phyloP scores from a whole-genome alignment of 2,888 invertebrate genomes.

The Cloeon dipterum region DNA sequence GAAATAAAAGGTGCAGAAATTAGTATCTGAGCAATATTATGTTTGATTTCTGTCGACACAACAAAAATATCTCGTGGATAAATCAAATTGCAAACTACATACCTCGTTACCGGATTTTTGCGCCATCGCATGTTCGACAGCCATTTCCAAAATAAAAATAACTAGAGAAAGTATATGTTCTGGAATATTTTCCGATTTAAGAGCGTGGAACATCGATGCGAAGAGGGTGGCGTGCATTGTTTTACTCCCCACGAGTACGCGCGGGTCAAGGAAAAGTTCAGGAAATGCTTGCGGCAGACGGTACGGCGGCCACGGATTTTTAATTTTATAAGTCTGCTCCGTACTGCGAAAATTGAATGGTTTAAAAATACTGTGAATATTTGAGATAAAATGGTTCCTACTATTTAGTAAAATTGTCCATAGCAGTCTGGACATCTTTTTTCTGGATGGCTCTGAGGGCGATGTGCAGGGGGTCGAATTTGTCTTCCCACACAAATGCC shows the following conservation, averaged over 20 bases:
- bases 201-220: slow-evolving; percentile 63
- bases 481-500: slow-evolving; percentile 68
- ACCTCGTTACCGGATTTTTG: slow-evolving; percentile 8
- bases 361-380: too few species aligned
- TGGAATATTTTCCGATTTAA: slow-evolving; percentile 44
- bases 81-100: too few species aligned
- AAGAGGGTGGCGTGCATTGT: slow-evolving; percentile 53
- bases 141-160: slow-evolving; percentile 68
- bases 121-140: slow-evolving; percentile 29
- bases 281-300: slow-evolving; percentile 40
- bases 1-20: slow-evolving; percentile 12
- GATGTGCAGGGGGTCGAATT: slow-evolving; percentile 88
- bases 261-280: slow-evolving; percentile 41
- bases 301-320: slow-evolving; percentile 72
- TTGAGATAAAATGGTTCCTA: slow-evolving; percentile 32
- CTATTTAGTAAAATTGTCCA: slow-evolving; percentile 82
- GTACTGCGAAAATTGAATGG: too few species aligned
- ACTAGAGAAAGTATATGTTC: slow-evolving; percentile 76
- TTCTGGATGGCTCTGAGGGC: slow-evolving; percentile 74
- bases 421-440: slow-evolving; percentile 78
- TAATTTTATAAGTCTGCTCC: slow-evolving; percentile 28
- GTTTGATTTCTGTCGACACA: too few species aligned
- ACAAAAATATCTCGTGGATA: too few species aligned
- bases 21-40: too few species aligned
- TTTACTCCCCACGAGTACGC: slow-evolving; percentile 30